These are phyloP conservation scores for Oncorhynchus kisutch DNA, from an alignment of 2,113 vertebrate species.

Conservation along the genomic window DNA sequence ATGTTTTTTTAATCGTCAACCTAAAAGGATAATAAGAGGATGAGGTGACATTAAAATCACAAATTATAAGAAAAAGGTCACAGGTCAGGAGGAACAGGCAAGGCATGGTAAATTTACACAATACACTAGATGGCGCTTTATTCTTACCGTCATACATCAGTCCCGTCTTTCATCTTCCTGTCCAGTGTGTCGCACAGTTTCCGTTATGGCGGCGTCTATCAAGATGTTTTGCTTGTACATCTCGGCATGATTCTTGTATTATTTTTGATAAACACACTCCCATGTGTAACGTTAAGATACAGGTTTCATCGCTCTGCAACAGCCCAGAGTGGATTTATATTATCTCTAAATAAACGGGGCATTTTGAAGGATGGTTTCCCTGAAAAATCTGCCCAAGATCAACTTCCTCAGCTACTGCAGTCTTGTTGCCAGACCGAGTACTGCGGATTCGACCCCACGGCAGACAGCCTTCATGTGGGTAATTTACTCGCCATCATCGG, in stretches of 20 bases:
- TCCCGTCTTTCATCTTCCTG: neutral
- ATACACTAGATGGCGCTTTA: conserved; percentile 39
- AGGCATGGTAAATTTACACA: no score
- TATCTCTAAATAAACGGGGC: conserved; percentile 76
- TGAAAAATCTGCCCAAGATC: conserved; percentile 67
- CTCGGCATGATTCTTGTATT: conserved; percentile 20
- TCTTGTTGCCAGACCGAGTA: conserved; percentile 77
- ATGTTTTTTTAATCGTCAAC: no score
- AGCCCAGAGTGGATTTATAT: conserved; percentile 58
- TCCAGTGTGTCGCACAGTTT: conserved; percentile 13
- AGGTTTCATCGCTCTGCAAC: conserved; percentile 31
- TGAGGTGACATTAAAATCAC: no score
- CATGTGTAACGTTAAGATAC: neutral
- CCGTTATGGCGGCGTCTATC: conserved; percentile 66
- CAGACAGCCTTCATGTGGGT: conserved; percentile 89
- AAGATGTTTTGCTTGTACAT: conserved; percentile 27
- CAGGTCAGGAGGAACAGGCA: no score
- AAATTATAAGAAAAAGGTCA: no score
- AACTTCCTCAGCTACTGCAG: conserved; percentile 75
- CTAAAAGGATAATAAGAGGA: no score
- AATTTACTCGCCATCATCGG: conserved; percentile 83
- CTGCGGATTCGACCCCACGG: conserved; percentile 94
- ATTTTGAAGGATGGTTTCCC: conserved; percentile 86
- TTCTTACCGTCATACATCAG: neutral
- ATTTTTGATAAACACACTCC: neutral